Percentiles rank a stretch among this genome's conserved stretches.
Conservation (phyloP, 2,888 invertebrate species). For the Machimus atricapillus region DNA sequence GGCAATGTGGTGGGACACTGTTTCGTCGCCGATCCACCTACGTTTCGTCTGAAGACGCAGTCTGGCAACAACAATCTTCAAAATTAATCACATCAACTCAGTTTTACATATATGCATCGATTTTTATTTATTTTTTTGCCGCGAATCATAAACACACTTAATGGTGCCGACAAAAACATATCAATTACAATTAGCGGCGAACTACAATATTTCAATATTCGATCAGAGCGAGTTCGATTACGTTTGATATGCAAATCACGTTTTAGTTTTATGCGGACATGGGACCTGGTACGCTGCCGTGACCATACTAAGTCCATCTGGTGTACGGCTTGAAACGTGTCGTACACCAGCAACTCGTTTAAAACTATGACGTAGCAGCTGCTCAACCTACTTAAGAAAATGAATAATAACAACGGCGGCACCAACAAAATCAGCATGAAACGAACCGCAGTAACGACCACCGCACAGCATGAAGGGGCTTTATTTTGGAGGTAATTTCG, state of each 20-base stretch:
- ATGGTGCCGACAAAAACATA: not conserved
- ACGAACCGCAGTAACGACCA: not conserved
- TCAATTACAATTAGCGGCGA: not conserved
- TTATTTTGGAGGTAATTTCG: not conserved
- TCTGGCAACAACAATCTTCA: not conserved
- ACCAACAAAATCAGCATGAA: not conserved
- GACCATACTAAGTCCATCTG: slow-evolving; percentile 1
- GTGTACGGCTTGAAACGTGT: not conserved
- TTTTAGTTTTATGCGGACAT: slow-evolving; percentile 14
- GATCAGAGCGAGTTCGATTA: not conserved
- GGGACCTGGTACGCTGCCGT: not conserved
- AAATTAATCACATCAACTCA: not conserved
- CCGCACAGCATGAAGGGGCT: not conserved
- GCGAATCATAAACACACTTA: not conserved
- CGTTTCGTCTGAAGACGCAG: not conserved
- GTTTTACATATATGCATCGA: not conserved
- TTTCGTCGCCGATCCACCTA: not conserved
- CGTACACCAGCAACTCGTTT: slow-evolving; percentile 16
- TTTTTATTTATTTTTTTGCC: not conserved
- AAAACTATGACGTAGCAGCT: not conserved
- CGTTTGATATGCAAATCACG: slow-evolving; percentile 18
- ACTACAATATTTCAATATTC: not conserved
- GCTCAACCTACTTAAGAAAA: slow-evolving; percentile 18
- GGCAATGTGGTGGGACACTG: not conserved
- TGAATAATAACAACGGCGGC: not conserved